These are phyloP conservation scores for Cryptotis parvus DNA, from an alignment of 2,113 vertebrate genomes.

Conservation along the genomic window DNA sequence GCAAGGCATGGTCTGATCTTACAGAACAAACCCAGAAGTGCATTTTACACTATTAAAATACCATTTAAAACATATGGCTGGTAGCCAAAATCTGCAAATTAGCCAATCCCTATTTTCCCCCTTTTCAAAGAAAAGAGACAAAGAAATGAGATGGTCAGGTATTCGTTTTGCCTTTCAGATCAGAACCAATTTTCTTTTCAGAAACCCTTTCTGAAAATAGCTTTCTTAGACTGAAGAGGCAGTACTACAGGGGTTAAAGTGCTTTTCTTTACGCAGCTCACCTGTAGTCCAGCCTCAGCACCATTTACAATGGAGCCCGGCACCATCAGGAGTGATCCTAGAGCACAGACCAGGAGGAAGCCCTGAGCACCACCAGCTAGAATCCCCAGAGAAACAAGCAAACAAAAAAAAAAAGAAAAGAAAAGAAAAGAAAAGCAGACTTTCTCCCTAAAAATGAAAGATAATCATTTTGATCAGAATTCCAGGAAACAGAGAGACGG, in stretches of 20 bases:
- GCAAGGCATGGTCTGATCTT: background rate
- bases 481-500: background rate
- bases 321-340: too few species aligned
- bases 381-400: too few species aligned
- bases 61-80: conserved; percentile 9
- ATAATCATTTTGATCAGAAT: background rate
- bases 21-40: background rate
- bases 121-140: background rate
- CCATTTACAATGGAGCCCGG: too few species aligned
- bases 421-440: too few species aligned
- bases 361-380: too few species aligned
- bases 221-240: background rate
- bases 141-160: background rate
- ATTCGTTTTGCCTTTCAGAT: background rate
- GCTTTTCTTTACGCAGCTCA: too few species aligned
- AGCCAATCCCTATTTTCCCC: background rate
- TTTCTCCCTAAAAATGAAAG: background rate
- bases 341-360: too few species aligned
- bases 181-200: background rate
- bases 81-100: background rate
- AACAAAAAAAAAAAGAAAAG: too few species aligned
- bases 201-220: background rate
- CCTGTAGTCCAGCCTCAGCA: too few species aligned
- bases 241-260: background rate
- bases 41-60: conserved; percentile 10